Conservation (phyloP, 37 sponge, comb jelly and placozoan genomes). For the Ephydatia muelleri region DNA sequence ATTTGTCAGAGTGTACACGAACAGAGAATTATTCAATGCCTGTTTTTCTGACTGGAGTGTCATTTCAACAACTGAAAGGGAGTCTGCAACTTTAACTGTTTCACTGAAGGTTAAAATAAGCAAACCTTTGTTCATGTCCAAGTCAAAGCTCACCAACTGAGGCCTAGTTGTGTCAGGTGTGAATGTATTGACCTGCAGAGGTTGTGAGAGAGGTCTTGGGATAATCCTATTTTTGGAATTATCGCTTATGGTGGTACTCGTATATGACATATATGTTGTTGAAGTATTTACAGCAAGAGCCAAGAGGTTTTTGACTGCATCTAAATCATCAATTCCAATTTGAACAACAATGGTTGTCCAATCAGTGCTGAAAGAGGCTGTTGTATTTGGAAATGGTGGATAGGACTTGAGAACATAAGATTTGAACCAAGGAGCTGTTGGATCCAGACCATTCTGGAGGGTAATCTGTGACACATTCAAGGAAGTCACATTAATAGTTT, state of each 20-base stretch:
- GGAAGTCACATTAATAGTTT: constrained; percentile 86
- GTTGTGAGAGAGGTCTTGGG: constrained; percentile 2
- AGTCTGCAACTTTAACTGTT: constrained; percentile 83
- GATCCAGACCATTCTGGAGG: constrained; percentile 21
- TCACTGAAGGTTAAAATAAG: constrained; percentile 90
- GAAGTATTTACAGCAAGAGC: constrained; percentile 38
- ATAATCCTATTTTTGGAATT: constrained; percentile 74
- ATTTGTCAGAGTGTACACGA: constrained; percentile 55
- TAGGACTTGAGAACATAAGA: constrained; percentile 54
- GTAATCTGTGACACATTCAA: constrained; percentile 78
- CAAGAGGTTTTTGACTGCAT: constrained; percentile 79
- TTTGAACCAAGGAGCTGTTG: constrained; percentile 11
- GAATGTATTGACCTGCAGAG: constrained; percentile 39
- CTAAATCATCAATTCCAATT: constrained; percentile 80
- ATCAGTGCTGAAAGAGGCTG: constrained; percentile 67
- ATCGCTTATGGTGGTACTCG: constrained; percentile 46
- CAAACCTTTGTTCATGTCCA: constrained; percentile 82
- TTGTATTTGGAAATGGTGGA: constrained; percentile 78
- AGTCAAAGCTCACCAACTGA: constrained; percentile 71
- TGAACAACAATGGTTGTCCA: constrained; percentile 59
- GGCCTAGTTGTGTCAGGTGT: constrained; percentile 78
- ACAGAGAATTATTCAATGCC: constrained; percentile 8
- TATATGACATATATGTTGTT: constrained; percentile 67
- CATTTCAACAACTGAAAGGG: constrained; percentile 77
- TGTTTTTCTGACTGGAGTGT: constrained; percentile 52